A percentile compares a stretch with the other conserved stretches of the same genome.
Evolutionary conservation across 2,797 vertebrate species (phyloP).

Genomic region (Arremon brunneinucha): DNA sequence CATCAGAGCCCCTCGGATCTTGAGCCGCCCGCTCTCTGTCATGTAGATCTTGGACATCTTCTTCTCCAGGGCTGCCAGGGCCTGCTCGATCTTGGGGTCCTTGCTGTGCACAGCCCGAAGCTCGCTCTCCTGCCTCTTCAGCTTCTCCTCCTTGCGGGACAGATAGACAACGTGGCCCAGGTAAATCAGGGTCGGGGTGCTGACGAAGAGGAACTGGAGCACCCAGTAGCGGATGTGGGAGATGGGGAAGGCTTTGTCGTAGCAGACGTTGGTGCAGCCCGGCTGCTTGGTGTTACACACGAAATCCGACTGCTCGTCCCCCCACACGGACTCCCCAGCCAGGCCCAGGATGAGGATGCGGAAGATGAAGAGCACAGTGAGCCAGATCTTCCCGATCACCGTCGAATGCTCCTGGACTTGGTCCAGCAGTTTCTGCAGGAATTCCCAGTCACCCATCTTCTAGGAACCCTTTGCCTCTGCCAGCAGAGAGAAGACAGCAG

Average conservation of each 20-base stretch:
- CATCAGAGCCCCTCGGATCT: constrained; percentile 86
- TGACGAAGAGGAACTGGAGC: constrained; percentile 90
- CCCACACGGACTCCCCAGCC: constrained; percentile 91
- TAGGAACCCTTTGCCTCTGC: neutral
- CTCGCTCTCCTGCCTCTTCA: constrained; percentile 82
- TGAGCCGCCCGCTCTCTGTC: constrained; percentile 82
- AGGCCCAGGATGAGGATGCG: constrained; percentile 89
- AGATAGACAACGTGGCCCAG: constrained; percentile 80
- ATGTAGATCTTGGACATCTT: constrained; percentile 80
- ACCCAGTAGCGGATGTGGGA: constrained; percentile 95
- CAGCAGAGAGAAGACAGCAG: neutral
- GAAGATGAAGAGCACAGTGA: constrained; percentile 94
- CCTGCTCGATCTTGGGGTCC: constrained; percentile 53
- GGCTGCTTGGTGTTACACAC: constrained; percentile 93
- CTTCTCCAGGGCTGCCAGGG: constrained; percentile 72
- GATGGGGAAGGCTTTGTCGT: constrained; percentile 92
- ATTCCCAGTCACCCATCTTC: constrained; percentile 93
- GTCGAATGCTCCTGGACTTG: constrained; percentile 94
- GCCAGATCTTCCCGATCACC: constrained; percentile 93
- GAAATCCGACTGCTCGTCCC: constrained; percentile 93
- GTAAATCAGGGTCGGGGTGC: constrained; percentile 79
- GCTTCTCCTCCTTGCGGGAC: constrained; percentile 85
- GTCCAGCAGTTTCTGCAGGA: constrained; percentile 90
- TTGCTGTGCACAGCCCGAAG: constrained; percentile 70
- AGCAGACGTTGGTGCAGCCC: constrained; percentile 93